These are phyloP conservation scores for Xiphophorus birchmanni DNA, from an alignment of 2,797 vertebrate genomes.

Conservation along the genomic window DNA sequence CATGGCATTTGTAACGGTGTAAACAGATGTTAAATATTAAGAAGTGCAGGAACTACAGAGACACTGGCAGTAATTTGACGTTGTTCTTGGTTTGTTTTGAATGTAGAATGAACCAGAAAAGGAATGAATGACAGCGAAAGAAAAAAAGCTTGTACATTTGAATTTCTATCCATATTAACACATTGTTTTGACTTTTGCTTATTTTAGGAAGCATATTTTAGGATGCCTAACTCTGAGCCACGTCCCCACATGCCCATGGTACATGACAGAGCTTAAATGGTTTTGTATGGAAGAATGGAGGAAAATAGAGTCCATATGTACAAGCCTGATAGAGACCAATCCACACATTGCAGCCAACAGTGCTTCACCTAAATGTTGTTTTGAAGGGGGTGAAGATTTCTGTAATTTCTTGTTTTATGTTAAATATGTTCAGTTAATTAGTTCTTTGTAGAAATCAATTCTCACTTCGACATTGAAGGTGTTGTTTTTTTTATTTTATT, in stretches of 20 bases:
- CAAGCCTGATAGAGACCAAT: not conserved
- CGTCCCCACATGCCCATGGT: too few species aligned
- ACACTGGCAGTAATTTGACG: conserved; percentile 24
- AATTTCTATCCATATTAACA: not conserved
- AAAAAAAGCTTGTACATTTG: conserved; percentile 17
- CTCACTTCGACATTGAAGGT: not conserved
- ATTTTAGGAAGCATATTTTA: not conserved
- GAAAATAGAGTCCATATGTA: not conserved
- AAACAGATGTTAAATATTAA: conserved; percentile 74
- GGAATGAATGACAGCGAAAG: conserved; percentile 40
- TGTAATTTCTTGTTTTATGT: not conserved
- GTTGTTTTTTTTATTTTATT: not conserved
- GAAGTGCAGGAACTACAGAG: conserved; percentile 34
- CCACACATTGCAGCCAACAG: not conserved
- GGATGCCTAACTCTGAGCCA: not conserved
- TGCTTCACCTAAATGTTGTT: not conserved
- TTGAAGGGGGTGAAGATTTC: not conserved
- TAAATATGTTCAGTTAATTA: not conserved
- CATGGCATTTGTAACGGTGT: conserved; percentile 46
- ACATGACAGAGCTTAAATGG: not conserved
- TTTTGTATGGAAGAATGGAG: not conserved
- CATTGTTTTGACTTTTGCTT: not conserved
- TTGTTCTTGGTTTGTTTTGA: conserved; percentile 22
- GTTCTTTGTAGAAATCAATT: not conserved
- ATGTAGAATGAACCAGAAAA: conserved; percentile 7